Base-by-base conservation (phyloP, 2,888 invertebrate genomes). In the Imbricaverruca yamaguchii region DNA sequence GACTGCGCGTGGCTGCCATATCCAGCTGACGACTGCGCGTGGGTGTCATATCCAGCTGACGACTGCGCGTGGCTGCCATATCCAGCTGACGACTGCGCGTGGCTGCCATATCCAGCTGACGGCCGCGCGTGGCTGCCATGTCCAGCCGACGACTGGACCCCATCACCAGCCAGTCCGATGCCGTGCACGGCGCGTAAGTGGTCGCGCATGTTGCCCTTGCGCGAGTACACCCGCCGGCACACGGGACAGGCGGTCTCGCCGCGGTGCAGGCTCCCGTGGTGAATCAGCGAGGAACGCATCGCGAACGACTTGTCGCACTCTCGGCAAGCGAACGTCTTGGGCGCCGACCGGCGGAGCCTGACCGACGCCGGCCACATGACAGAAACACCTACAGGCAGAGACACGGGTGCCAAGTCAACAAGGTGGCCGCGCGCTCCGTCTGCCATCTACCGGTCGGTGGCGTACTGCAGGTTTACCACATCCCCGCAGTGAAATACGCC, bases 301-400 rank as follows among this genome's bases (percentile, higher is more conserved):
- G 56, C 18, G 67, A 63, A 69, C 18, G 84, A 85, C 81, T 82
- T 83, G 39, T 83, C 82, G 81, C 85, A 85, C 12, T 80, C 80
- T 80, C 80, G 65, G 81, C 85, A 86, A 61, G 84, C 74, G 65
- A 83, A 59, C 59, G 84, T 82, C 53, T 69, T 77, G 81, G 83
- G 84, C 82, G 85, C 85, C 80, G 84, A 84, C 81, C 82, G 83
- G 82, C 85, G 85, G 69, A 85, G 85, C 53, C 69, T 80, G 81
- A 84, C 83, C 82, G 84, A 83, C 65, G 81, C 82, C 81, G 39
- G 39, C 39, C 39, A 39, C 39, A 39, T 39, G 39, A 39, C 39
- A 84, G 84, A 23, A 84, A 84, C 56, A 83, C 82, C 23, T 85
- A 82, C 63, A 83, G 83, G 12, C 85, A 84, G 63, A 85, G 84